Evolutionary conservation across 2,113 vertebrate genomes (phyloP), one percentile per base, ranked within the genome.

Genomic region (Indicator indicator): DNA sequence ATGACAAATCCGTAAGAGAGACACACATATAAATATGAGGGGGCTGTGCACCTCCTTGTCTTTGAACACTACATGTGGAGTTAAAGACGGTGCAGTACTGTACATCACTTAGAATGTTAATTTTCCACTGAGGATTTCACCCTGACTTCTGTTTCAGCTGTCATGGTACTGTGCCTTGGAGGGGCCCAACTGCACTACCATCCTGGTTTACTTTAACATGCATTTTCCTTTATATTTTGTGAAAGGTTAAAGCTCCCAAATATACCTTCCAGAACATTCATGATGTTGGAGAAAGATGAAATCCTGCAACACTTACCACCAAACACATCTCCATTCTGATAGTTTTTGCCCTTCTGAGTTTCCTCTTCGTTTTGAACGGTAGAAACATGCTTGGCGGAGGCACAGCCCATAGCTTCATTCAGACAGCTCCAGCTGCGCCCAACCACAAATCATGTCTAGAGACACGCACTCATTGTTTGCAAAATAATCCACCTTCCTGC

Each of bases 341-440:
- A 99, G 97, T 97, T 99, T 89, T 99, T 99, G 95, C 99, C 98
- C 93, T 99, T 99, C 98, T 99, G 99, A 91, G 97, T 97, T 98
- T 99, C 99, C 97, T 99, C 99, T 97, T 99, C 99, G 82, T 98
- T 99, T 98, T 99, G 99, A 98, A 99, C 99, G 97, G 99, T 98
- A 97, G 99, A 99, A 98, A 99, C 99, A 99, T 99, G 99, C 98
- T 99, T 99, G 98, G 99, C 99, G 48, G 99, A 99, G 98, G 99
- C 99, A 98, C 99, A 99, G 99, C 99, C 99, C 99, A 99, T 99
- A 98, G 98, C 99, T 99, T 99, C 98, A 99, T 98, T 96, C 98
- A 97, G 98, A 98, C 98, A 98, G 98, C 96, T 98, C 98, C 98
- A 97, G 97, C 97, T 86, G 97, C 88, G 96, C 96, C 90, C 69